phyloP scores from a whole-genome alignment of 2,888 invertebrate species.

The Myopa tessellatipennis region DNA sequence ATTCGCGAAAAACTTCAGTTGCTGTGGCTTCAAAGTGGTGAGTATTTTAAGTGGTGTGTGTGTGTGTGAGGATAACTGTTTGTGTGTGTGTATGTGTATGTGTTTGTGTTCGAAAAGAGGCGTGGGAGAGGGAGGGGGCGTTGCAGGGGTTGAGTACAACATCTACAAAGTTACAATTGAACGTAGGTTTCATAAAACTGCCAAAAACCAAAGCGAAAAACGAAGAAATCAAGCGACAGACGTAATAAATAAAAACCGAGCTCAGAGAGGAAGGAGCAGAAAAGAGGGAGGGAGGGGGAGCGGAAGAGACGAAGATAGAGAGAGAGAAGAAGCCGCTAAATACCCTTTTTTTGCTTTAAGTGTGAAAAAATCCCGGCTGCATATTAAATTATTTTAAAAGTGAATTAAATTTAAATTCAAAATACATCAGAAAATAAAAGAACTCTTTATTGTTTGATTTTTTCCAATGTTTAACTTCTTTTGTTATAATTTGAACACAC shows the following conservation, averaged over 20 bases:
- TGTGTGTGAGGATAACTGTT: background rate
- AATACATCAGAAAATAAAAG: no score
- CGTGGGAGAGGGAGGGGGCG: background rate
- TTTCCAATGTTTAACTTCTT: no score
- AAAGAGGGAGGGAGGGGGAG: background rate
- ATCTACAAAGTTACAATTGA: constrained; percentile 38
- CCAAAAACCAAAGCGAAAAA: constrained; percentile 57
- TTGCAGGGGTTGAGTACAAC: background rate
- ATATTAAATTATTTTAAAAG: no score
- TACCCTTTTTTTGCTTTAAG: background rate
- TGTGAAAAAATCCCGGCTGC: no score
- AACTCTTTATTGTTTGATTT: no score
- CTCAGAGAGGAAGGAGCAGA: background rate
- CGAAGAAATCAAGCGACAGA: constrained; percentile 64
- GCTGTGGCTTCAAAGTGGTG: constrained; percentile 31
- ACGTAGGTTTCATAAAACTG: constrained; percentile 53
- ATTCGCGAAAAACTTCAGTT: constrained; percentile 55
- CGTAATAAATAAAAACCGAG: constrained; percentile 63
- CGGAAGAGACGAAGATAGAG: background rate
- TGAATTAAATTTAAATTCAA: no score
- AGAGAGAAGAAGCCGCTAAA: background rate
- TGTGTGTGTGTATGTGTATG: no score
- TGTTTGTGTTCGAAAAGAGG: no score
- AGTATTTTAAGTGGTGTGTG: background rate
- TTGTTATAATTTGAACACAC: no score